phyloP scores from a whole-genome alignment of 2,888 invertebrate genomes.

The Charanyca ferruginea region DNA sequence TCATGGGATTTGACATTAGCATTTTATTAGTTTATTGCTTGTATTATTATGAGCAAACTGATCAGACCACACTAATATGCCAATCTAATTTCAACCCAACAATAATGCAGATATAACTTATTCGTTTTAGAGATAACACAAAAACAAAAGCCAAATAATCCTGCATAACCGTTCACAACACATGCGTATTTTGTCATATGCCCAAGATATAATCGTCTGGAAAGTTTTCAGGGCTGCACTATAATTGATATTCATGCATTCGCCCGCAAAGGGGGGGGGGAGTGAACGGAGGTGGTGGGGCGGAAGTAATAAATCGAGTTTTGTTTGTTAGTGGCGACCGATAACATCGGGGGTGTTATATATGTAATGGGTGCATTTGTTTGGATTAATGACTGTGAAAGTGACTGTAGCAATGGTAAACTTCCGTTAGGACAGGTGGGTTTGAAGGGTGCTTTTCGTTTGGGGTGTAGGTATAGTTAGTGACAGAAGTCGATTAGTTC shows the following conservation, averaged over 20 bases:
- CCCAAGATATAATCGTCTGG: constrained; percentile 64
- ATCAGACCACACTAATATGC: too few species aligned
- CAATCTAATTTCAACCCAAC: too few species aligned
- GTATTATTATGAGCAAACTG: too few species aligned
- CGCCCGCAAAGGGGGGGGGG: constrained; percentile 29
- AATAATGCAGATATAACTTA: too few species aligned
- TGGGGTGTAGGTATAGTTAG: too few species aligned
- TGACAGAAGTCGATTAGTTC: too few species aligned
- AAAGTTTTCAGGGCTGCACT: constrained; percentile 63
- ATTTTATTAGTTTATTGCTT: too few species aligned
- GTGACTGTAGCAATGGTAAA: constrained; percentile 27
- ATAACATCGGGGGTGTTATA: constrained; percentile 56
- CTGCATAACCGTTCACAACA: constrained; percentile 1
- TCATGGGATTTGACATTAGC: too few species aligned
- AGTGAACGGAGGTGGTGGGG: constrained; percentile 20
- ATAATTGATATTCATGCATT: constrained; percentile 68
- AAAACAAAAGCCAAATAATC: neutral
- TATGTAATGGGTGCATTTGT: constrained; percentile 51
- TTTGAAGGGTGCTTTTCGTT: constrained; percentile 9
- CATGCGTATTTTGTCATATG: constrained; percentile 30
- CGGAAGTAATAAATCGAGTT: constrained; percentile 65
- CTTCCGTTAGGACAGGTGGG: constrained; percentile 38
- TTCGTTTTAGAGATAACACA: too few species aligned
- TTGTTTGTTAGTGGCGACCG: constrained; percentile 58
- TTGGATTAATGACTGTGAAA: constrained; percentile 46